phyloP scores from a whole-genome alignment of 2,888 invertebrate species.

The Gastracanthus pulcherrimus region DNA sequence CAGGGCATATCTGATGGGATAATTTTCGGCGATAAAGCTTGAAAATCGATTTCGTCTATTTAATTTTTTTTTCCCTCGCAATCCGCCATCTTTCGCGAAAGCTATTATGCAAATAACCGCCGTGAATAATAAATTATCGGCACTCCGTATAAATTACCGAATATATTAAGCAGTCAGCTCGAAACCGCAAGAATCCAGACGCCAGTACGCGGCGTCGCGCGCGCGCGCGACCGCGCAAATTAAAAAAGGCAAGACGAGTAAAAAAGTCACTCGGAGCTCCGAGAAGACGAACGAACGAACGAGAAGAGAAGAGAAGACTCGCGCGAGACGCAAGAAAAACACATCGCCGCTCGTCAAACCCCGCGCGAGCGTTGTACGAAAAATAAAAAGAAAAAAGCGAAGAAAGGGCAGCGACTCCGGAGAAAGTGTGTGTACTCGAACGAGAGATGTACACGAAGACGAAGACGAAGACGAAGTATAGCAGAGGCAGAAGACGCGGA shows the following conservation, averaged over 20 bases:
- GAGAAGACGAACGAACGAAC: neutral
- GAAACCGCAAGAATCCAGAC: conserved; percentile 12
- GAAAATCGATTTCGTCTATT: conserved; percentile 19
- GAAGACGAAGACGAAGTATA: conserved; percentile 51
- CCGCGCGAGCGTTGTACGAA: too few relatives aligned
- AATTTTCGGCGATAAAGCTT: conserved; percentile 22
- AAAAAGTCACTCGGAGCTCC: neutral
- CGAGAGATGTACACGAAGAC: conserved; percentile 62
- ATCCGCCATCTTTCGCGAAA: conserved; percentile 16
- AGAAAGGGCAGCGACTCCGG: neutral
- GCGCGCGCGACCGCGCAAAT: conserved; percentile 52
- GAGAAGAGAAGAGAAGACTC: neutral
- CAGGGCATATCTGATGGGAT: neutral
- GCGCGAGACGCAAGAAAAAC: neutral
- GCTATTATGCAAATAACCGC: conserved; percentile 38
- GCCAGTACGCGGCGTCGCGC: neutral
- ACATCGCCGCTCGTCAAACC: neutral
- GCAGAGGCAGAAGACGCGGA: too few relatives aligned
- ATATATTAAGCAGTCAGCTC: neutral
- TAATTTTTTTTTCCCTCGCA: neutral
- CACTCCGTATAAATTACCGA: conserved; percentile 13
- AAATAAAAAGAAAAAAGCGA: neutral
- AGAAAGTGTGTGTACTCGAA: neutral
- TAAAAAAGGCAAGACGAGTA: conserved; percentile 44
- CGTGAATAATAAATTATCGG: conserved; percentile 36